phyloP scores from a whole-genome alignment of 30 jellyfish, hydroid and myxozoan species.

The Aurelia coerulea region DNA sequence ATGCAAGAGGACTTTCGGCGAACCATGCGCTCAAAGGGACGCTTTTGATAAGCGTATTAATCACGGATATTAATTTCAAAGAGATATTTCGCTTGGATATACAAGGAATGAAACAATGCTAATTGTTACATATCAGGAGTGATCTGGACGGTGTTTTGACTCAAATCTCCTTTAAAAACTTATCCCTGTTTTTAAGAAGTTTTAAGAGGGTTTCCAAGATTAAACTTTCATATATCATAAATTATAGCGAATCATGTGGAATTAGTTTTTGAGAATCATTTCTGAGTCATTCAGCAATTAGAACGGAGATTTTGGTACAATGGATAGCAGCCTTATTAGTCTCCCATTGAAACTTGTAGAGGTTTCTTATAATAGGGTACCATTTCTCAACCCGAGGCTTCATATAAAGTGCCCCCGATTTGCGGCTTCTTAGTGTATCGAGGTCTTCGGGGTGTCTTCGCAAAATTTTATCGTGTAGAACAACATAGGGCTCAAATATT shows the following conservation, averaged over 20 bases:
- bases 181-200: constrained; percentile 2
- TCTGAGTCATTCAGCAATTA: not conserved
- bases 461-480: too few relatives aligned
- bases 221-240: not conserved
- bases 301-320: too few relatives aligned
- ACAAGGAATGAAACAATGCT: not conserved
- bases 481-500: too few relatives aligned
- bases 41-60: not conserved
- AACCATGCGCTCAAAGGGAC: not conserved
- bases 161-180: not conserved
- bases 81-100: not conserved
- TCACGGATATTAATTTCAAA: constrained; percentile 2
- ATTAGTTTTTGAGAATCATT: not conserved
- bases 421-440: too few relatives aligned
- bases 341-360: too few relatives aligned
- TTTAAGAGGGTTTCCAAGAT: not conserved
- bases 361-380: too few relatives aligned
- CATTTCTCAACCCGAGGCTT: too few relatives aligned
- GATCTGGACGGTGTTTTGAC: constrained; percentile 8
- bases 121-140: not conserved
- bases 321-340: too few relatives aligned
- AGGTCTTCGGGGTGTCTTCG: too few relatives aligned
- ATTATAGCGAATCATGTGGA: not conserved
- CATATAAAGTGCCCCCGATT: too few relatives aligned
- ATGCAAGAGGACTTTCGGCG: not conserved